Conservation (phyloP, 2,888 invertebrate genomes). For the Macrophya alboannulata region DNA sequence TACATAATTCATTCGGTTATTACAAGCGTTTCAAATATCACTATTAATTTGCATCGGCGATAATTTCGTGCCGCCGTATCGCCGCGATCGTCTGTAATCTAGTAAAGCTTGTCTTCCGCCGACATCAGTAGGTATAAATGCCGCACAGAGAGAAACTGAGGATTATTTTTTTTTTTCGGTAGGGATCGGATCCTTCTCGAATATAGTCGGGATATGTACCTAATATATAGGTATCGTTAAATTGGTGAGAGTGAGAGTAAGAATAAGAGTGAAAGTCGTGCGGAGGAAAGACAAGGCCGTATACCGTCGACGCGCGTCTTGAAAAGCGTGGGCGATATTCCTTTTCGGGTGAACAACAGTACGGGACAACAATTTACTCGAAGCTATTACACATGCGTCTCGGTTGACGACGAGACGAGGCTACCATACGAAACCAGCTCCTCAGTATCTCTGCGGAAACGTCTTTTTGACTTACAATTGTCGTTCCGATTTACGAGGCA, state of each 20-base stretch:
- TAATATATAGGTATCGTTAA: not conserved
- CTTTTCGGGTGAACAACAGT: constrained; percentile 42
- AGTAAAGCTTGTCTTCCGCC: constrained; percentile 24
- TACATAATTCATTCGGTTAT: constrained; percentile 72
- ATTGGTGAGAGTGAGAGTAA: constrained; percentile 36
- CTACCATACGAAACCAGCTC: constrained; percentile 56
- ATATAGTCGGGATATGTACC: not conserved
- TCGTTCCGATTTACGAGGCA: constrained; percentile 55
- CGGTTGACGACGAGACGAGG: constrained; percentile 20
- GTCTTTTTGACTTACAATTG: constrained; percentile 56
- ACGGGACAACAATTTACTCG: constrained; percentile 26
- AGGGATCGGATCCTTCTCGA: not conserved
- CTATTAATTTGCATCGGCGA: constrained; percentile 69
- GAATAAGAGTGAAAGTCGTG: constrained; percentile 22
- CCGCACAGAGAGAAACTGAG: constrained; percentile 13
- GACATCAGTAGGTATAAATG: not conserved
- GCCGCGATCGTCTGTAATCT: constrained; percentile 42
- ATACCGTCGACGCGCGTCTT: constrained; percentile 15
- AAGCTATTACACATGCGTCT: constrained; percentile 46
- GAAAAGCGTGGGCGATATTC: constrained; percentile 38
- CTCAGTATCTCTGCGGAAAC: constrained; percentile 32
- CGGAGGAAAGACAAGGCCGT: constrained; percentile 42
- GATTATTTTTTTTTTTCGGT: not conserved
- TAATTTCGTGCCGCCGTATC: constrained; percentile 60
- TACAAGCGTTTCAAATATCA: constrained; percentile 70